Conservation (phyloP, 2,797 vertebrate genomes). For the Champsocephalus esox region DNA sequence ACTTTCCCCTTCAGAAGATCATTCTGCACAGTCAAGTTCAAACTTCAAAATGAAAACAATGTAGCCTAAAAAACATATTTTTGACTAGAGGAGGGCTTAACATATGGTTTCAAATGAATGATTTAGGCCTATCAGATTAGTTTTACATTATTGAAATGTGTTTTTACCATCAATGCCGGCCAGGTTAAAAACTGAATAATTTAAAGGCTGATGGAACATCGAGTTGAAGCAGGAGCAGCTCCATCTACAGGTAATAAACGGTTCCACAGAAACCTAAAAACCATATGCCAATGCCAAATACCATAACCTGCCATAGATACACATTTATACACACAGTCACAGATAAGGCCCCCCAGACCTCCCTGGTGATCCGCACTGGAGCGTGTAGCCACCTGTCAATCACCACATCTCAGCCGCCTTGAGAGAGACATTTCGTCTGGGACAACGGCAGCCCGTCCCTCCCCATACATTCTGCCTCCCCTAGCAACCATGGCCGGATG, state of each 20-base stretch:
- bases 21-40: background rate
- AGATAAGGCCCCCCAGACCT: slow-evolving; percentile 74
- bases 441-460: slow-evolving; percentile 85
- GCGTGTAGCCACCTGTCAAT: slow-evolving; percentile 87
- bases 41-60: background rate
- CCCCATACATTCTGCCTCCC: slow-evolving; percentile 84
- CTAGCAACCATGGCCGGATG: slow-evolving; percentile 86
- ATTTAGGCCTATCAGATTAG: background rate
- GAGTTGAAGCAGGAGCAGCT: slow-evolving; percentile 47
- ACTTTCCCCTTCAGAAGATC: no score
- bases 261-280: slow-evolving; percentile 26
- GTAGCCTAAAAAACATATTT: background rate
- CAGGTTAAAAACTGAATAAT: background rate
- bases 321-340: slow-evolving; percentile 61
- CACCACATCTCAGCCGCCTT: slow-evolving; percentile 77
- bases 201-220: slow-evolving; percentile 10
- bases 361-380: slow-evolving; percentile 82
- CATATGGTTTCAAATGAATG: background rate
- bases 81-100: background rate
- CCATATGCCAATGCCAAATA: slow-evolving; percentile 36
- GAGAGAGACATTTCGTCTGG: slow-evolving; percentile 90
- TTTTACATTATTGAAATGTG: background rate
- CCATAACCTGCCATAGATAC: slow-evolving; percentile 38
- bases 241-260: slow-evolving; percentile 70
- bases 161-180: background rate